phyloP scores from a whole-genome alignment of 1,140 invertebrate genomes.

The Atopsyche davidsoni region DNA sequence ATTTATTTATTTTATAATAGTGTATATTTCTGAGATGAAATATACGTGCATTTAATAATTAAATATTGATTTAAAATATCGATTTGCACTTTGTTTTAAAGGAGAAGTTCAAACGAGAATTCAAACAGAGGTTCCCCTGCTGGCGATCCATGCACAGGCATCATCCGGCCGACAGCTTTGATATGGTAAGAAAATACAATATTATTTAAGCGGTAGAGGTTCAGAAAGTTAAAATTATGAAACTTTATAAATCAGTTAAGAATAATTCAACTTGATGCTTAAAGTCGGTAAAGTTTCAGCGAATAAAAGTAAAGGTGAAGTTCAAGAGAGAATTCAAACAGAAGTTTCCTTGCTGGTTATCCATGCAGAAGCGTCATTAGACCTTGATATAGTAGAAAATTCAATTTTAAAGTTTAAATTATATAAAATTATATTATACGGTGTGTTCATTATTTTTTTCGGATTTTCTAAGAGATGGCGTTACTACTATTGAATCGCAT shows the following conservation, averaged over 20 bases:
- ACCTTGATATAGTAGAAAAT: conserved; percentile 32
- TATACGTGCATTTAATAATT: not conserved
- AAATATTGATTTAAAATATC: not conserved
- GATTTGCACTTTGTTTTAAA: conserved; percentile 32
- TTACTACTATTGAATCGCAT: too few species aligned
- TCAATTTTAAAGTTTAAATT: too few species aligned
- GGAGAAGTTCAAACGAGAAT: conserved; percentile 69
- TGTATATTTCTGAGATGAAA: not conserved
- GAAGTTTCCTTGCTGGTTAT: conserved; percentile 48
- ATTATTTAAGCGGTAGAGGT: conserved; percentile 1
- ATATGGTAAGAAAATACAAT: conserved; percentile 29
- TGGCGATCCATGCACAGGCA: conserved; percentile 42
- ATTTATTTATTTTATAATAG: conserved; percentile 3
- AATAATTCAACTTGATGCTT: not conserved
- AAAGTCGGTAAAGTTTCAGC: not conserved
- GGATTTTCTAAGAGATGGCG: too few species aligned
- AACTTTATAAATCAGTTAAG: not conserved
- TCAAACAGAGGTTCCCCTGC: conserved; percentile 55
- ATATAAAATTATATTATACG: too few species aligned
- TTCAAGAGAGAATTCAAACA: conserved; percentile 65
- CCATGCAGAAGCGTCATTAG: conserved; percentile 37
- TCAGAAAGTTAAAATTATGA: not conserved
- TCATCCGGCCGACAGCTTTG: conserved; percentile 35
- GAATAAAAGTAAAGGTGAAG: conserved; percentile 63
- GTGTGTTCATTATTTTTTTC: too few species aligned